phyloP scores from a whole-genome alignment of 2,797 vertebrate species.

The Natrix natrix region DNA sequence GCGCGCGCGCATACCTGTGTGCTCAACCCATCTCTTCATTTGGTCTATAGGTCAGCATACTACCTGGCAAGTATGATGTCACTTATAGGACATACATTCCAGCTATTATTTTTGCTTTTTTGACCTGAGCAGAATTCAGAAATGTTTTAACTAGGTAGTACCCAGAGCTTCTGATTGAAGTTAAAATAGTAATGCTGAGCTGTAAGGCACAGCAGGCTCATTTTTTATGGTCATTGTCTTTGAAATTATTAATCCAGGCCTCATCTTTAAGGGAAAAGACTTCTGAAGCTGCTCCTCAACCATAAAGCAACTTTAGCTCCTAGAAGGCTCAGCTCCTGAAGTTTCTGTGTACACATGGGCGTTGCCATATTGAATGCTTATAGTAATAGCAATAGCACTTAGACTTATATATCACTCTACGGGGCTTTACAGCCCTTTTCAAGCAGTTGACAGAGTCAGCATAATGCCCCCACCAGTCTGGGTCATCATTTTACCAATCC shows the following conservation, averaged over 20 bases:
- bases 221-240: background rate
- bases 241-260: background rate
- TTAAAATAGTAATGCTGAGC: background rate
- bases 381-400: background rate
- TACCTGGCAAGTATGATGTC: background rate
- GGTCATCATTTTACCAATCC: background rate
- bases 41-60: background rate
- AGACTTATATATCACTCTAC: background rate
- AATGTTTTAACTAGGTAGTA: background rate
- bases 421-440: background rate
- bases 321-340: background rate
- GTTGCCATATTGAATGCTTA: background rate
- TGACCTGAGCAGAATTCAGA: background rate
- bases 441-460: background rate
- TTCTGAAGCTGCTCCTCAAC: background rate
- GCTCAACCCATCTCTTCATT: background rate
- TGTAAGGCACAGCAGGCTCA: background rate
- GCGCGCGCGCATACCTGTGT: background rate
- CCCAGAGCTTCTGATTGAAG: background rate
- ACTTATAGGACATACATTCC: background rate
- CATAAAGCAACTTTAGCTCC: background rate
- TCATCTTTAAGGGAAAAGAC: background rate
- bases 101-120: background rate
- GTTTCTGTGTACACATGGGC: background rate
- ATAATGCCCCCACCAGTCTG: background rate